These are phyloP conservation scores for Adelphocoris suturalis DNA, from an alignment of 2,888 invertebrate species.

Conservation along the genomic window DNA sequence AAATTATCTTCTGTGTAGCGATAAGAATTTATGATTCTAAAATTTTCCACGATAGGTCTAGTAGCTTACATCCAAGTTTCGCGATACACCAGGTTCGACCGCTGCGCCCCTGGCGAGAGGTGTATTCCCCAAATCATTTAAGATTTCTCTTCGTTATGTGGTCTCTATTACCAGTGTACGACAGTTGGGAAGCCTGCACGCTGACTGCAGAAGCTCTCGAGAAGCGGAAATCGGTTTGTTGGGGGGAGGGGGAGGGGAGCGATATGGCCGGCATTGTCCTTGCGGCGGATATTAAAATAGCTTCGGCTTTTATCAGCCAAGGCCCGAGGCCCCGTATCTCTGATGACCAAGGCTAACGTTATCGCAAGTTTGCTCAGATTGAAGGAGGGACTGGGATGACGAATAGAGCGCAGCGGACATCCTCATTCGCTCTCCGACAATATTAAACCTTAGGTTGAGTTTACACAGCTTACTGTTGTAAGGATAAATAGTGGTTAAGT, in stretches of 20 bases:
- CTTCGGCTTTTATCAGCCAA: slow-evolving; percentile 26
- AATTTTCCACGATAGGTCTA: too few relatives aligned
- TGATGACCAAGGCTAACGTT: slow-evolving; percentile 14
- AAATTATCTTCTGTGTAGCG: too few relatives aligned
- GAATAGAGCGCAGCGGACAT: background rate
- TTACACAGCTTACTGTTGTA: too few relatives aligned
- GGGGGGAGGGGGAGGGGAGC: background rate
- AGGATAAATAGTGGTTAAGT: too few relatives aligned
- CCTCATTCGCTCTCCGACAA: background rate
- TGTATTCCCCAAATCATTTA: too few relatives aligned
- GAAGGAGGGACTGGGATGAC: background rate
- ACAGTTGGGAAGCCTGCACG: background rate
- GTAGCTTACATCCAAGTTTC: too few relatives aligned
- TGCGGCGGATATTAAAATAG: slow-evolving; percentile 2
- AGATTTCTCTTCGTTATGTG: too few relatives aligned
- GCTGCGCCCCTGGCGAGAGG: too few relatives aligned
- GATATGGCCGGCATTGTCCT: slow-evolving; percentile 21
- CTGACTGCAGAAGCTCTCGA: background rate
- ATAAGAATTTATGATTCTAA: too few relatives aligned
- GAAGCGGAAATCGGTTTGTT: background rate
- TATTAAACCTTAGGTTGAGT: too few relatives aligned
- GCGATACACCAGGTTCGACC: too few relatives aligned
- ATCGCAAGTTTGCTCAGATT: background rate
- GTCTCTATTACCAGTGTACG: too few relatives aligned
- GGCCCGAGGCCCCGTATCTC: slow-evolving; percentile 14